phyloP scores from a whole-genome alignment of 2,888 invertebrate species.

The Eilema griseolum region DNA sequence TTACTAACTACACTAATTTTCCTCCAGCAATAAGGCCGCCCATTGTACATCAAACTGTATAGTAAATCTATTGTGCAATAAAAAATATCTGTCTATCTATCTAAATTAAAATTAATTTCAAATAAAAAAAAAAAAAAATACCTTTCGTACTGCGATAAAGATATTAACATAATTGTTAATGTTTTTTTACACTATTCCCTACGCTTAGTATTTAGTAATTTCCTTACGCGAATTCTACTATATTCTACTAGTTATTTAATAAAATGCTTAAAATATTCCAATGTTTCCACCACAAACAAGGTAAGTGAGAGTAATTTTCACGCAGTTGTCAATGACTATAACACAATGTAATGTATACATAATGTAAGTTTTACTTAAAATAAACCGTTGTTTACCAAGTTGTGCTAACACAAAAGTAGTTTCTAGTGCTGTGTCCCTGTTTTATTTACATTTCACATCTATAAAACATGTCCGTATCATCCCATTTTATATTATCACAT shows the following conservation, averaged over 20 bases:
- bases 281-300: slow-evolving; percentile 16
- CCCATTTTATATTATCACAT: slow-evolving; percentile 58
- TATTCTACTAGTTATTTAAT: background rate
- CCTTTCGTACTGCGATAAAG: no score
- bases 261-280: slow-evolving; percentile 16
- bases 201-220: no score
- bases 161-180: no score
- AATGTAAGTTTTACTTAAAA: slow-evolving; percentile 26
- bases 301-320: slow-evolving; percentile 24
- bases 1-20: no score
- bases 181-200: no score
- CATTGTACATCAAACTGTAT: no score
- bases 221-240: no score
- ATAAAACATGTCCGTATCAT: slow-evolving; percentile 54
- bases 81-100: no score
- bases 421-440: slow-evolving; percentile 36
- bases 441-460: slow-evolving; percentile 50
- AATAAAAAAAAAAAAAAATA: no score
- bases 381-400: slow-evolving; percentile 48
- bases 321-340: slow-evolving; percentile 35
- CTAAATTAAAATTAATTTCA: no score
- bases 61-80: no score
- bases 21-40: no score
- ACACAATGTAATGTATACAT: background rate
- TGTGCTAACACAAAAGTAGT: slow-evolving; percentile 42